A percentile compares a stretch with the other conserved stretches of the same genome.
Conservation (phyloP, 2,797 vertebrate genomes). For the Crenichthys baileyi region DNA sequence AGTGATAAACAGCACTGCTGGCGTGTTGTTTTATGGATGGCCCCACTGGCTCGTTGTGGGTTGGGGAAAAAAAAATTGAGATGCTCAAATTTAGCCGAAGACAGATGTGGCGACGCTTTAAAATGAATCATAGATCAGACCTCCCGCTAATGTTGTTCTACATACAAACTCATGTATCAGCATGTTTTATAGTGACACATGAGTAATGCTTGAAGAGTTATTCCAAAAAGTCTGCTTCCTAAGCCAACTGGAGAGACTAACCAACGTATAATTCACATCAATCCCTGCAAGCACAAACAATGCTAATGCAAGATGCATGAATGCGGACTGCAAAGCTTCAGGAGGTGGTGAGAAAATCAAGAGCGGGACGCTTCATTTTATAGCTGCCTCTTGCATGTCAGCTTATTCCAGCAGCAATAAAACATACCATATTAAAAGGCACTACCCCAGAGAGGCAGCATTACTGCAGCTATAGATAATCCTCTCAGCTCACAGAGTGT, state of each 20-base stretch:
- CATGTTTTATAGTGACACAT: constrained; percentile 70
- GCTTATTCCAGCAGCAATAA: constrained; percentile 81
- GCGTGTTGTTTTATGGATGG: constrained; percentile 41
- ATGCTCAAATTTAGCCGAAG: constrained; percentile 61
- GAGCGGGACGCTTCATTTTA: constrained; percentile 78
- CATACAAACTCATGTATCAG: constrained; percentile 52
- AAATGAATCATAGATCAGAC: constrained; percentile 74
- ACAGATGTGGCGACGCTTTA: constrained; percentile 72
- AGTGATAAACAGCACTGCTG: constrained; percentile 42
- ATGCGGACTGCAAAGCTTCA: constrained; percentile 62
- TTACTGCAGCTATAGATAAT: constrained; percentile 79
- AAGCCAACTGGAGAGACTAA: constrained; percentile 55
- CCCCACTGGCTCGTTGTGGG: constrained; percentile 37
- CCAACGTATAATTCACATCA: constrained; percentile 51
- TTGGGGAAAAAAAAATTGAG: constrained; percentile 60
- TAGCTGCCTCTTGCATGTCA: constrained; percentile 81
- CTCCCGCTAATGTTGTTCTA: constrained; percentile 38
- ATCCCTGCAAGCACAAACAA: constrained; percentile 41
- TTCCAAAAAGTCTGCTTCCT: constrained; percentile 51
- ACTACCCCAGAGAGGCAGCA: constrained; percentile 73
- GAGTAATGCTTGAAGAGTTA: constrained; percentile 63
- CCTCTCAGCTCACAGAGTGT: constrained; percentile 71
- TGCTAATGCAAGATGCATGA: constrained; percentile 32
- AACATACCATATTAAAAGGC: constrained; percentile 84
- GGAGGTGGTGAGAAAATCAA: constrained; percentile 73